Evolutionary conservation across 37 sponge, comb jelly and placozoan species (phyloP), one percentile per base, ranked within the genome.

Genomic region (Cladorhizidae sp.): DNA sequence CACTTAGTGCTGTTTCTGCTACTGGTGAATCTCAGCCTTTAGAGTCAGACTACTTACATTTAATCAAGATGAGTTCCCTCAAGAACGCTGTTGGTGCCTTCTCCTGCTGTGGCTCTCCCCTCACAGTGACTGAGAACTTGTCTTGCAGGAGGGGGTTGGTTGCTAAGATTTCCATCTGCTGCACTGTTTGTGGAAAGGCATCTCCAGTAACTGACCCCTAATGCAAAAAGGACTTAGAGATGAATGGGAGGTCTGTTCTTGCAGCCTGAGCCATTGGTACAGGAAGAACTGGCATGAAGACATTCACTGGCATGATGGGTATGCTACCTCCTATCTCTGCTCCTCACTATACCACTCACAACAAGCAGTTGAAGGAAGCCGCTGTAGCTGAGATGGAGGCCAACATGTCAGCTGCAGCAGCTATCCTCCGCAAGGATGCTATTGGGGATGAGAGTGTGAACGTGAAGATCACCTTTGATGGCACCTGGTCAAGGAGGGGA

Each of bases 161-260:
- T 8, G 61, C 28, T 17, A 59, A 59, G 61, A 38, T 68, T 35
- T 6, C 21, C 5, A 31, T 68, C 8, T 68, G 5, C 69, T 68
- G 69, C 26, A 68, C 33, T 22, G 69, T 38, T 21, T 68, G 69
- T 29, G 33, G 40, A 21, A 64, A 28, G 65, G 21, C n/a, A 64
- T 11, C 29, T 25, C 12, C 12, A n/a, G 20, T 64, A 15, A 64
- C 28, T 9, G 31, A 64, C 65, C 65, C 65, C n/a, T 64, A 64
- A 20, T 25, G 23, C 28, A 11, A 15, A 20, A n/a, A 64, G 3
- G 69, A 6, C 39, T 8, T 38, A 5, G 21, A 33, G 17, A 11
- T 68, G 37, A 68, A 68, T 17, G 15, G 39, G 36, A 68, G 26
- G 39, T 68, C 69, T 18, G 69, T 68, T 31, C 22, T 68, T 33